Conservation (phyloP, 2,888 invertebrate genomes). For the Allacma fusca region DNA sequence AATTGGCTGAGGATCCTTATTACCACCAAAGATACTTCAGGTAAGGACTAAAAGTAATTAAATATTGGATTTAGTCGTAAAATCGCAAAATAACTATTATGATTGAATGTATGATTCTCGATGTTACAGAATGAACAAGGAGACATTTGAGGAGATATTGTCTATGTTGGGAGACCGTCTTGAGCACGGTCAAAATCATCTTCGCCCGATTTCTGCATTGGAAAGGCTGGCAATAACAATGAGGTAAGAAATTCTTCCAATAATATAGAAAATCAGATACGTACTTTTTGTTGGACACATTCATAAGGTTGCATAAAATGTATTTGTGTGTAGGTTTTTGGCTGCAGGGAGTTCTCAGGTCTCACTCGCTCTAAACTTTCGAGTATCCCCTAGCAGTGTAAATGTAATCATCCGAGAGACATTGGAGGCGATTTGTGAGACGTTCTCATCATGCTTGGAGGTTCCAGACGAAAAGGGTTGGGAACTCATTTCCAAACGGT, state of each 20-base stretch:
- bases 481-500: constrained; percentile 20
- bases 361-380: not conserved
- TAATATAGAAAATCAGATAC: not conserved
- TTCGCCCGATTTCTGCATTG: not conserved
- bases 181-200: constrained; percentile 18
- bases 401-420: constrained; percentile 33
- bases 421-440: constrained; percentile 15
- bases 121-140: constrained; percentile 39
- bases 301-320: not conserved
- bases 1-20: not conserved
- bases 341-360: constrained; percentile 29
- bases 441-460: not conserved
- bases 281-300: not conserved
- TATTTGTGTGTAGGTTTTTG: constrained; percentile 13
- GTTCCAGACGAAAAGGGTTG: not conserved
- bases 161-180: not conserved
- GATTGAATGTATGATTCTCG: not conserved
- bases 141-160: constrained; percentile 23
- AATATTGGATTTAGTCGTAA: not conserved
- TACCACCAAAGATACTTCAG: constrained; percentile 21
- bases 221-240: constrained; percentile 10
- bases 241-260: not conserved
- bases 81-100: not conserved
- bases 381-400: constrained; percentile 38
- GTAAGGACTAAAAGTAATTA: constrained; percentile 11